These are phyloP conservation scores for Ardeotis arabs DNA, from an alignment of 2,113 vertebrate genomes.

Conservation along the genomic window DNA sequence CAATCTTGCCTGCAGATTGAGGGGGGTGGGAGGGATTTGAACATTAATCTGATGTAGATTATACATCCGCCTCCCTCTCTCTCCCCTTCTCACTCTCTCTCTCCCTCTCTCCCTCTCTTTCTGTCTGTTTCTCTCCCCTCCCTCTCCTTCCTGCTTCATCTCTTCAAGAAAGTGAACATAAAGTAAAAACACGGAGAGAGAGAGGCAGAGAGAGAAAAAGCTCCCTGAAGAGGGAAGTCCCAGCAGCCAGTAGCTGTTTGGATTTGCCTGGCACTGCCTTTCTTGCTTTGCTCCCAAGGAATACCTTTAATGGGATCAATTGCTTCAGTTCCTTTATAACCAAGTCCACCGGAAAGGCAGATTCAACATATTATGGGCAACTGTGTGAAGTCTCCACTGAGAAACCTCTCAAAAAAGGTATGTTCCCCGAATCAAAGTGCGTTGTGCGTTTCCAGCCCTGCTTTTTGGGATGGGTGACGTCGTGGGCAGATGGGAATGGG, in stretches of 20 bases:
- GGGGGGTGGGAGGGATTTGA: slow-evolving; percentile 74
- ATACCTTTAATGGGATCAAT: slow-evolving; percentile 77
- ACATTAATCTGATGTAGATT: slow-evolving; percentile 79
- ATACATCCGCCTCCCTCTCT: slow-evolving; percentile 74
- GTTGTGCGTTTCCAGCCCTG: not conserved
- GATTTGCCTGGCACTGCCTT: slow-evolving; percentile 65
- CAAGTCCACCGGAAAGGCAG: slow-evolving; percentile 64
- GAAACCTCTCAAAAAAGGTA: slow-evolving; percentile 97
- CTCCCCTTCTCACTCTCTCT: slow-evolving; percentile 70
- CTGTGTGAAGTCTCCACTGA: slow-evolving; percentile 96
- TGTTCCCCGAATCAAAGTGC: slow-evolving; percentile 61
- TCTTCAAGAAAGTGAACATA: slow-evolving; percentile 79
- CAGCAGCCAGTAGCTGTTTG: slow-evolving; percentile 65
- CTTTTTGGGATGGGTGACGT: slow-evolving; percentile 20
- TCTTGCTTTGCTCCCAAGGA: slow-evolving; percentile 69
- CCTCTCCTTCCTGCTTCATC: slow-evolving; percentile 72
- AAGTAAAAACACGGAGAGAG: slow-evolving; percentile 71
- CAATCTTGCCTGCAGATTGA: slow-evolving; percentile 75
- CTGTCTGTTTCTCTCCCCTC: slow-evolving; percentile 68
- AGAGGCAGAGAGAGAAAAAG: slow-evolving; percentile 61
- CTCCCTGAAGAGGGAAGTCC: slow-evolving; percentile 63
- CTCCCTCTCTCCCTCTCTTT: slow-evolving; percentile 74
- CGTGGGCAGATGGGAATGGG: not conserved
- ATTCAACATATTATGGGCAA: slow-evolving; percentile 90
- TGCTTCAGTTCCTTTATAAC: slow-evolving; percentile 68